These are phyloP conservation scores for Prosopocoilus inquinatus DNA, from an alignment of 2,888 invertebrate species.

Conservation along the genomic window DNA sequence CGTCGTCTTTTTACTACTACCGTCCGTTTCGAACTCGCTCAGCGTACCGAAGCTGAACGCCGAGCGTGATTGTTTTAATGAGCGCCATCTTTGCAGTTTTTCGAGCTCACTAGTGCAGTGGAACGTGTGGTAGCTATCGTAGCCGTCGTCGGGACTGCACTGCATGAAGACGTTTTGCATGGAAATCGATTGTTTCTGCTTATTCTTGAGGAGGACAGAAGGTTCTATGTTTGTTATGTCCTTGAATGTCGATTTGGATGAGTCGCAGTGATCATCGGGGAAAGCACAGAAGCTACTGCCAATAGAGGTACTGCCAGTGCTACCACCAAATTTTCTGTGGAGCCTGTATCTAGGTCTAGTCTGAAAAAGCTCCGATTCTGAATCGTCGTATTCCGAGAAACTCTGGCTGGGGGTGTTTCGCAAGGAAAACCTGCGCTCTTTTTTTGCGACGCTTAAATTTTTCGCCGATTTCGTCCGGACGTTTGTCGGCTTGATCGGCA, in stretches of 20 bases:
- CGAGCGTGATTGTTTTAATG: not conserved
- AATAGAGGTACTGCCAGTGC: not conserved
- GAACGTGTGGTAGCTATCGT: slow-evolving; percentile 48
- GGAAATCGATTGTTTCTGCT: slow-evolving; percentile 49
- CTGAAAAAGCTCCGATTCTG: not conserved
- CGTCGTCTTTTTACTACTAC: slow-evolving; percentile 11
- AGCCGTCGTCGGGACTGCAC: slow-evolving; percentile 21
- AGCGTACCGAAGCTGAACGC: not conserved
- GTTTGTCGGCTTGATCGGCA: not conserved
- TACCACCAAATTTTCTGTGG: not conserved
- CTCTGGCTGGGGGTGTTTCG: not conserved
- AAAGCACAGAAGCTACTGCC: not conserved
- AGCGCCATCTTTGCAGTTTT: no score
- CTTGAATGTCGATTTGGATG: not conserved
- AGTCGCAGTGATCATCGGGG: not conserved
- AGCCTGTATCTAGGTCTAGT: not conserved
- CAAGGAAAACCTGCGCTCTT: not conserved
- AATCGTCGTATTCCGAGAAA: not conserved
- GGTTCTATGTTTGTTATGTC: slow-evolving; percentile 15
- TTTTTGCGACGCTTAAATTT: not conserved
- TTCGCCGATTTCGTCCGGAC: not conserved
- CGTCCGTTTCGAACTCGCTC: slow-evolving; percentile 5
- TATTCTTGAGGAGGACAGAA: slow-evolving; percentile 32
- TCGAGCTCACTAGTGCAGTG: slow-evolving; percentile 38
- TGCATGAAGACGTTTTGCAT: slow-evolving; percentile 43